Evolutionary conservation across 2,113 vertebrate species (phyloP).

Genomic region (Lycocorax pyrrhopterus): DNA sequence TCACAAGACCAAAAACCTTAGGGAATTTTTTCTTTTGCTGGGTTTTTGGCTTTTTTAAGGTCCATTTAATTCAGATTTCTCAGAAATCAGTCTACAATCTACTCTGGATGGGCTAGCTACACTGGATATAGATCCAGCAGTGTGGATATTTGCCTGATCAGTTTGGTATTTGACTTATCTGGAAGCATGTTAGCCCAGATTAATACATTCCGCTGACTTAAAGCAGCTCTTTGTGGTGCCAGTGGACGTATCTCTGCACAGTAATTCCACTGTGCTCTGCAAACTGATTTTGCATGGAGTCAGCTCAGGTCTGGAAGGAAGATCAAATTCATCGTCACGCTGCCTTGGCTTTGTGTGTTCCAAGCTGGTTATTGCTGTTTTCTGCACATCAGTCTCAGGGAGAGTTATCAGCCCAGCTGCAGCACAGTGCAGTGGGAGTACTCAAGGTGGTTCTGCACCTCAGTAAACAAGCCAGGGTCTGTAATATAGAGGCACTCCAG

Average conservation of each 20-base stretch:
- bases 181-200: background rate
- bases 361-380: background rate
- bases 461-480: background rate
- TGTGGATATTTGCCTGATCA: background rate
- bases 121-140: background rate
- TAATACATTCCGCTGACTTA: background rate
- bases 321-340: background rate
- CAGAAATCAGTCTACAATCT: background rate
- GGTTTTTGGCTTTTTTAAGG: background rate
- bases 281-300: background rate
- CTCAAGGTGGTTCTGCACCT: background rate
- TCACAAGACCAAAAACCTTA: background rate
- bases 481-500: background rate
- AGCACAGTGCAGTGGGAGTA: background rate
- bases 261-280: background rate
- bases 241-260: background rate
- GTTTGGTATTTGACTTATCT: background rate
- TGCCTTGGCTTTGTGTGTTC: background rate
- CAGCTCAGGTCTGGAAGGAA: background rate
- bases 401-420: background rate
- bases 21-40: background rate
- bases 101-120: background rate
- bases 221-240: background rate
- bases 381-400: rapidly evolving
- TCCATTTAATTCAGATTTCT: background rate